Base-by-base conservation (phyloP, 2,888 invertebrate genomes). In the Melanophora roralis region DNA sequence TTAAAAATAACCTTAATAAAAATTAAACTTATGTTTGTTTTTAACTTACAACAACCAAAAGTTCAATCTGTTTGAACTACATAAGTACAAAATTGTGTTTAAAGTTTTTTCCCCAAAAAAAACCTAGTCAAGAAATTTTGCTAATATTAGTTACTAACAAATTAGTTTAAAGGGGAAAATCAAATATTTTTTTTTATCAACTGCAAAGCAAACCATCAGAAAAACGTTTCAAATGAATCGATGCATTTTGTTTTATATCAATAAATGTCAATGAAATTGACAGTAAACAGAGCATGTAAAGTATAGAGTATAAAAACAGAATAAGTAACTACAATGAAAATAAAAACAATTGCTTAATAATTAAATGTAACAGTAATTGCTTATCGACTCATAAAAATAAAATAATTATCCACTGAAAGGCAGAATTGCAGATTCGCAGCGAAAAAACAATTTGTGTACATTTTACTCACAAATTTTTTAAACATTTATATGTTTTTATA, bases 1-100 rank as follows among this genome's bases (percentile, higher is more conserved):
- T 82, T 81, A 82, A 72, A 77, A 79, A 11, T 71, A 64, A 69
- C 82, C 82, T 82, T 69, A 73, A 53, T 62, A 69, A 72, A 75
- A n/a, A n/a, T n/a, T n/a, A n/a, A 49, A 72, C 60, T 47, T 74
- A 40, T 34, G 38, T 23, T 59, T 49, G 57, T 38, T 1, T n/a
- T 45, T 68, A 16, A 59, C 16, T 38, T 12, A 40, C 14, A 36
- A 12, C 64, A 14, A 40, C n/a, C 32, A 47, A 45, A 49, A 14
- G 23, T 14, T 27, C 65, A 62, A 51, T 11, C 21, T 16, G 16
- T 73, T 47, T 73, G 53, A 60, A 71, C 69, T 65, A 36, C 14
- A 60, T 60, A 19, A 36, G 6, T 27, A 27, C 27, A 27, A 5
- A 49, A 55, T 51, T 62, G 27, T 45, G 19, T 16, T 32, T 19